phyloP scores from a whole-genome alignment of 1,140 invertebrate genomes.

The Grapholita molesta region DNA sequence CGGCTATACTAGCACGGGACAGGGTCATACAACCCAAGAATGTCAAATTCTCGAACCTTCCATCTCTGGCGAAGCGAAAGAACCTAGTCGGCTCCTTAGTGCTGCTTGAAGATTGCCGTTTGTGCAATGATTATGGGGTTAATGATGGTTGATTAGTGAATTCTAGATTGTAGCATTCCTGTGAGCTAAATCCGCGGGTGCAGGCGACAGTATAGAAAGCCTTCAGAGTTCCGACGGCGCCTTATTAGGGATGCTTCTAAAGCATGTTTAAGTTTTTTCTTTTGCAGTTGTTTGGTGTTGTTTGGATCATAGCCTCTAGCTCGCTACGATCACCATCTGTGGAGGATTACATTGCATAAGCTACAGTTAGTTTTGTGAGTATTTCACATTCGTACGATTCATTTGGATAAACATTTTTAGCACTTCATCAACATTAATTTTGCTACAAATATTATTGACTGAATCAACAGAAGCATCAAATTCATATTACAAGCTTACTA shows the following conservation, averaged over 20 bases:
- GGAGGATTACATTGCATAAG: conserved; percentile 77
- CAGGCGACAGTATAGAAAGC: conserved; percentile 64
- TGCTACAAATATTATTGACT: neutral
- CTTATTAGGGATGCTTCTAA: conserved; percentile 67
- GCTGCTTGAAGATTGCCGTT: conserved; percentile 60
- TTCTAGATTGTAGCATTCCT: conserved; percentile 59
- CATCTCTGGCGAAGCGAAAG: conserved; percentile 51
- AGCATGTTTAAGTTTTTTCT: conserved; percentile 79
- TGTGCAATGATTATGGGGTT: conserved; percentile 55
- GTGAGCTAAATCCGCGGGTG: conserved; percentile 71
- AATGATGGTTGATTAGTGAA: conserved; percentile 54
- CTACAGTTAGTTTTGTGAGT: conserved; percentile 60
- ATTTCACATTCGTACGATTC: conserved; percentile 31
- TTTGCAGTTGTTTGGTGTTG: conserved; percentile 79
- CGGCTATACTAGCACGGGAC: conserved; percentile 43
- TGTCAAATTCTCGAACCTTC: conserved; percentile 62
- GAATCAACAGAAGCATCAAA: too few relatives aligned
- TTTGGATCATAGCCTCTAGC: conserved; percentile 79
- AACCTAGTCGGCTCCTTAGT: conserved; percentile 59
- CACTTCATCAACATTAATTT: neutral
- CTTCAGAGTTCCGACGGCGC: conserved; percentile 63
- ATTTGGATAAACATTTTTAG: conserved; percentile 3
- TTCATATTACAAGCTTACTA: too few relatives aligned
- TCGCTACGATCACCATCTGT: conserved; percentile 79
- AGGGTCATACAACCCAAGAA: conserved; percentile 46